Evolutionary conservation across 2,797 vertebrate species (phyloP), one percentile per base, ranked within the genome.

Genomic region (Uromys caudimaculatus): DNA sequence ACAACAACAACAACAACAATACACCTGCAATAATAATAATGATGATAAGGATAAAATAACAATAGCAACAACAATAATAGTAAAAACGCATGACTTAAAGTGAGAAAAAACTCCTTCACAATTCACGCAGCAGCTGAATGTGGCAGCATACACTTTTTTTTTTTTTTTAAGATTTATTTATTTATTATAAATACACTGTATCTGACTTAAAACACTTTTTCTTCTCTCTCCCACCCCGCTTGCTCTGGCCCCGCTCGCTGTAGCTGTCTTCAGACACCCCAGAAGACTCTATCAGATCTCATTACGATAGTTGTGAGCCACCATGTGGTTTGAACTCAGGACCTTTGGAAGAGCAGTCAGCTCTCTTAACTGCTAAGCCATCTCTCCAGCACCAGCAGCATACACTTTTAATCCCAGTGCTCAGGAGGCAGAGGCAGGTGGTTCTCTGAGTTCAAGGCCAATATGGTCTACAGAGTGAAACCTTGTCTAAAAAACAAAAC

Each of bases 61-160:
- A 38, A 54, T 21, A 32, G 29, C 16, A 73, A 8, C 9, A 44
- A 6, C 8, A 47, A 12, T 41, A 89, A 71, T 27, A 79, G 35
- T 54, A 56, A 64, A 97, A 95, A 78, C 58, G 71, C 79, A 54
- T 89, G 64, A 67, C 82, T 93, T 93, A 67, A 56, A 76, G 75
- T 87, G 52, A 56, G 44, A 79, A 89, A 27, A 73, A 84, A 62
- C 88, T 60, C 60, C 69, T 93, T 0, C 14, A 62, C 44, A 67
- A 6, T 23, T 47, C 29, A 85, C 60, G 21, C 6, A 67, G 12
- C 11, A 35, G 29, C 29, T 85, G 44, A 21, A 35, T 85, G 44
- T 35, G 19, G 82, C 32, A 11, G 5, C 82, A 24, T 21, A 13
- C 29, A 9, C 60, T n/a, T 85, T 85, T 23, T 44, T 44, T 44